Base-by-base conservation (phyloP, 2,113 vertebrate species). In the Microtus ochrogaster region DNA sequence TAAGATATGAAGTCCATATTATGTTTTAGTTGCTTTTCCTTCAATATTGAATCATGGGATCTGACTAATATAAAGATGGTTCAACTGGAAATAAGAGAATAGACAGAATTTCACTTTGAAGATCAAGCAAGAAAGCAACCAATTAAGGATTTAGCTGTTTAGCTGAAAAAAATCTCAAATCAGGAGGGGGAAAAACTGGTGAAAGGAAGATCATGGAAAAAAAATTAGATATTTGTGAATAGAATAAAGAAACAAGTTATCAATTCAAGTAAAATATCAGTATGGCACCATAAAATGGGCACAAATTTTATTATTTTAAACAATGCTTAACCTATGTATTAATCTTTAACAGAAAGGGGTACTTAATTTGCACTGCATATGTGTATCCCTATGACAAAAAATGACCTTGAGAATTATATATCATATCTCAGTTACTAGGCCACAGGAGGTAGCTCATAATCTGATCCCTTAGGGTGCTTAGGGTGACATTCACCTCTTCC, bases 31-130 rank as follows among this genome's bases (percentile, higher is more conserved):
- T 83, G 44, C n/a, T 97, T 96, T 96, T 87, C 78, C 41, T 88
- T 94, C 78, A 86, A 94, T 93, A 96, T 94, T 96, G 86, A 93
- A 95, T 89, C 82, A 96, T 21, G 49, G 95, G 52, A 95, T 82
- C 66, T 96, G 44, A 95, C 58, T 92, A 91, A 96, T 77, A 95
- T 83, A 96, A 95, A 92, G 61, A 90, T 22, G 47, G 65, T 61
- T 93, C 68, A 74, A 61, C 83, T n/a, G 95, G 87, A 95, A 97
- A 90, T 76, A 90, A 93, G 14, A 90, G 39, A 96, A 93, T 41
- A 86, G 52, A 95, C 47, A 94, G 33, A 24, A 68, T 76, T 96
- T 52, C 9, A 78, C 79, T 92, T 24, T 68, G 36, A 96, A 95
- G 68, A 87, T 16, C 92, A 96, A 95, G 70, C 92, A 96, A 95